Base-by-base conservation (phyloP, 2,888 invertebrate genomes). In the Zygogramma bicolorata region DNA sequence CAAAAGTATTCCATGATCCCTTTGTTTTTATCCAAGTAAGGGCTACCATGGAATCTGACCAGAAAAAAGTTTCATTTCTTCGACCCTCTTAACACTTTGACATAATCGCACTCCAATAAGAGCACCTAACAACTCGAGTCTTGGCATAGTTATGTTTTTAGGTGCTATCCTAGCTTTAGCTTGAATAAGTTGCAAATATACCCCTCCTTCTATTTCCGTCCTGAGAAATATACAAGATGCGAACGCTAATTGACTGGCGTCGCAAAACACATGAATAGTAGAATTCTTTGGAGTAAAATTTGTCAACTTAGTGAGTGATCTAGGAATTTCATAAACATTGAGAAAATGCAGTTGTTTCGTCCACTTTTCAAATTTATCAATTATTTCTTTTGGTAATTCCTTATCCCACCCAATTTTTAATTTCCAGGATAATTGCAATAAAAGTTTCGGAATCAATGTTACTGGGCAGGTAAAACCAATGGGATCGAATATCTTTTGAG, bases 161-260 rank as follows among this genome's bases (percentile, higher is more conserved):
- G 76, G 18, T n/a, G 82, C 77, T 18, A 84, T 78, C 74, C 84
- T 77, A 15, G 80, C 25, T 67, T 81, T 81, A 4, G 82, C 81
- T 18, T 69, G 67, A 27, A 73, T 20, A 10, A 73, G 22, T 20
- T 70, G 69, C 29, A 68, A 25, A 49, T 2, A 31, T n/a, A 68
- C 59, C 13, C 18, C 22, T 8, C 49, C 38, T 10, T 68, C 40
- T 1, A 10, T 53, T 66, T 40, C n/a, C n/a, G n/a, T n/a, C n/a
- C n/a, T n/a, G n/a, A n/a, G n/a, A n/a, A n/a, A n/a, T n/a, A n/a
- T n/a, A n/a, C n/a, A n/a, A n/a, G n/a, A n/a, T n/a, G n/a, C n/a
- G n/a, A n/a, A n/a, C n/a, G n/a, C n/a, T n/a, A n/a, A n/a, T n/a
- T n/a, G n/a, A n/a, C n/a, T n/a, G n/a, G n/a, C n/a, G n/a, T n/a